Evolutionary conservation across 2,113 vertebrate species (phyloP), one percentile per base, ranked within the genome.

Genomic region (Chauna torquata): DNA sequence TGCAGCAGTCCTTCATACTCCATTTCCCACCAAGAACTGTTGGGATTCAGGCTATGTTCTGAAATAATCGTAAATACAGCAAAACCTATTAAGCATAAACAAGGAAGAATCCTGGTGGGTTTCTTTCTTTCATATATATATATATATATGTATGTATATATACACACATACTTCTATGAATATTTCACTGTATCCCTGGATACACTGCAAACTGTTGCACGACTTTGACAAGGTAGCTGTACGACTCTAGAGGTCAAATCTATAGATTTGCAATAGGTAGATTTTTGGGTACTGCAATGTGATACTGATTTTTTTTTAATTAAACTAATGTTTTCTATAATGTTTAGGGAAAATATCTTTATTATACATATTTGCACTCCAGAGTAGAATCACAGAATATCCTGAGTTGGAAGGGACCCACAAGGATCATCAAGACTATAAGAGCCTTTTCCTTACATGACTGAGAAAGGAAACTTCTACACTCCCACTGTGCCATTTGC

Each of bases 51-150:
- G 32, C 64, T 93, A 47, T 38, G 12, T 59, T 96, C 96, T 97
- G 95, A 88, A 96, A 97, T 65, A 94, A 90, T 81, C 11, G 15
- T 57, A 94, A 91, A 92, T 55, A 92, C 20, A 74, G 45, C 70
- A 75, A 88, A 81, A 54, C 5, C 34, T 40, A 61, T 79, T 82
- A 88, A 79, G 90, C 23, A 61, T 5, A 18, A 77, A 59, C 36
- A 70, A 36, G 2, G 5, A 89, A 80, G n/a, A 82, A 80, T 61
- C 22, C 52, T 17, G 4, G 11, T 10, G 40, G 16, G 16, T n/a
- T 69, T 47, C 5, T 57, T 91, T 91, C 68, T 34, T 77, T 28
- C 62, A 69, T 68, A 78, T n/a, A 45, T 54, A 72, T 30, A 36
- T 64, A 78, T 28, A 2, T 7, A 25, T 9, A 3, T 17, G 9